Evolutionary conservation across 64 coral and sea anemone species (phyloP), one percentile per base, ranked within the genome.

Genomic region (Platygyra sinensis): DNA sequence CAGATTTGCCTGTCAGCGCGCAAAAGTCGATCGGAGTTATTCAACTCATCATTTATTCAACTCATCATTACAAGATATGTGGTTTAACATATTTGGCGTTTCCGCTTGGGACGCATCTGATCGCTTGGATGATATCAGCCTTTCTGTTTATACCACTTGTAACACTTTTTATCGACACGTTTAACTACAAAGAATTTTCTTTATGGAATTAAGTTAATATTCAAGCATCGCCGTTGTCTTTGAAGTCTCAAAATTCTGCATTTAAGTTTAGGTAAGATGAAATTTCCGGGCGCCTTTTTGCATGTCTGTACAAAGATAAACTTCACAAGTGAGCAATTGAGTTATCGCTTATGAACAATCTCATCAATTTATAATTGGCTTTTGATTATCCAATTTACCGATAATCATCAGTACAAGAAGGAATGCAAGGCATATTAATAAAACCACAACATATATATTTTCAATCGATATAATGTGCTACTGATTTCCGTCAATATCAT

Each of bases 201-300:
- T 50, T 69, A 28, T 83, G 60, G 30, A 83, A 83, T 83, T 63
- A 83, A 83, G 60, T 38, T 83, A 62, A 83, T 85, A 71, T 64
- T 22, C 42, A 72, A 85, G 81, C 71, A 51, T 38, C 22, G 46
- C 49, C 20, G n/a, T 85, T 39, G 2, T 71, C 14, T 19, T 71
- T 71, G 2, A n/a, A 8, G 19, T 50, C 22, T 42, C 29, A 12
- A 28, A 71, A 85, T 52, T 20, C 17, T 64, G 5, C 14, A 55
- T 62, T 83, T 38, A 62, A 12, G 8, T 64, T 4, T 13, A 31
- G 64, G 42, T 22, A 39, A 83, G 20, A 67, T 46, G 51, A 33
- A 18, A 30, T 13, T 22, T 24, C 24, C 65, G 22, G 22, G 10
- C 65, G 22, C 65, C 10, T 3, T 77, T 50, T 77, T 77, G 39